phyloP scores from a whole-genome alignment of 2,888 invertebrate species.

The Metellina segmentata region DNA sequence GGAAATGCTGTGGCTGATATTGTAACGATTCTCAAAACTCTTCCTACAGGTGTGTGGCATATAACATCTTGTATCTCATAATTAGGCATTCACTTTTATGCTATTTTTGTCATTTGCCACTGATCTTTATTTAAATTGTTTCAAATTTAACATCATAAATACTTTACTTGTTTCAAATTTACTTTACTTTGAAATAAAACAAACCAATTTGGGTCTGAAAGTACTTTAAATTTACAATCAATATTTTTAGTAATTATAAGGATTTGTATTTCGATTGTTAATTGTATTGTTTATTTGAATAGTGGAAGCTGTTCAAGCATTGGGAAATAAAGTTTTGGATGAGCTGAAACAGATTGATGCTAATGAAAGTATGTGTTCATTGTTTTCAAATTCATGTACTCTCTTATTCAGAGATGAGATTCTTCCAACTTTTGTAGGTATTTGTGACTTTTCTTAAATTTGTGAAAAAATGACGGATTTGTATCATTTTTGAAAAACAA shows the following conservation, averaged over 20 bases:
- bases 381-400: not conserved
- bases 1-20: slow-evolving; percentile 97
- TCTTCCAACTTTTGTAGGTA: too few species aligned
- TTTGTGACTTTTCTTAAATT: too few species aligned
- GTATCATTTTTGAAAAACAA: too few species aligned
- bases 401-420: too few species aligned
- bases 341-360: slow-evolving; percentile 87
- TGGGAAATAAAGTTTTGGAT: slow-evolving; percentile 92
- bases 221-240: too few species aligned
- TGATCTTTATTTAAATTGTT: too few species aligned
- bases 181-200: too few species aligned
- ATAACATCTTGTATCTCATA: not conserved
- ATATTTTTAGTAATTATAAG: not conserved
- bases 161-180: not conserved
- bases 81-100: too few species aligned
- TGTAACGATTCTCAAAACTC: slow-evolving; percentile 96
- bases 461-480: too few species aligned
- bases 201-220: not conserved
- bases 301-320: slow-evolving; percentile 95
- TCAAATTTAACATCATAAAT: not conserved
- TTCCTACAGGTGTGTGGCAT: slow-evolving; percentile 86
- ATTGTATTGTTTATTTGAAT: not conserved
- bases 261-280: not conserved
- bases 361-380: slow-evolving; percentile 79
- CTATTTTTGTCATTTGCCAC: too few species aligned